Evolutionary conservation across 2,797 vertebrate species (phyloP), one percentile per base, ranked within the genome.

Genomic region (Urophycis tenuis): DNA sequence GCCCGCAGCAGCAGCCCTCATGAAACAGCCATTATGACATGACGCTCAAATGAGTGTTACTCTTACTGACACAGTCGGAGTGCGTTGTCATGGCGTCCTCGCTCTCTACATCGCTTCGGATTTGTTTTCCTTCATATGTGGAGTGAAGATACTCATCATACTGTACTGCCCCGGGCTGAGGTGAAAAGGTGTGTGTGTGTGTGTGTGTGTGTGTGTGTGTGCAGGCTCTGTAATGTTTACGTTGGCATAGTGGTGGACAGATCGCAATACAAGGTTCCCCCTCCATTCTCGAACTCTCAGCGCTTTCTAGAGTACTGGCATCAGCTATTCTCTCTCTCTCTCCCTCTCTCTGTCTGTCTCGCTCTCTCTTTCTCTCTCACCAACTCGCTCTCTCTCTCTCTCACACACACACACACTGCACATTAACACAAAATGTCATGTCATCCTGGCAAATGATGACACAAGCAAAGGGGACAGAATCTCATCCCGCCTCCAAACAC

Each of bases 261-360:
- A 81, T 67, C 72, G 73, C 74, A 75, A 72, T 69, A 75, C 79
- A 76, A 77, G n/a, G 77, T 49, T 81, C 78, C 77, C 77, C 67
- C 77, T 76, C 81, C 32, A 81, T 35, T 75, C 74, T 80, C 75
- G 78, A 69, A 80, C 74, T 69, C 73, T 35, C 85, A 77, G 87
- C 45, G 78, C 81, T 87, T 87, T 90, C 84, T 81, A 91, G 88
- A 91, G 78, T 67, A 75, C 83, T 81, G 81, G 88, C 75, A 78
- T 91, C 86, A 88, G 88, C 88, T 76, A 79, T 82, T 41, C 30
- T n/a, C 80, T 29, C 53, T 77, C 84, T 70, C 74, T 77, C 83
- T 80, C 41, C 36, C 72, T 60, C 72, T 34, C 73, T 73, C 74
- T 33, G 2, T 72, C 71, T 29, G 78, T 36, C 60, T 64, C n/a